A percentile compares a stretch with the other conserved stretches of the same genome.
Evolutionary conservation across 2,113 vertebrate genomes (phyloP).

Genomic region (Muntiacus muntjak): DNA sequence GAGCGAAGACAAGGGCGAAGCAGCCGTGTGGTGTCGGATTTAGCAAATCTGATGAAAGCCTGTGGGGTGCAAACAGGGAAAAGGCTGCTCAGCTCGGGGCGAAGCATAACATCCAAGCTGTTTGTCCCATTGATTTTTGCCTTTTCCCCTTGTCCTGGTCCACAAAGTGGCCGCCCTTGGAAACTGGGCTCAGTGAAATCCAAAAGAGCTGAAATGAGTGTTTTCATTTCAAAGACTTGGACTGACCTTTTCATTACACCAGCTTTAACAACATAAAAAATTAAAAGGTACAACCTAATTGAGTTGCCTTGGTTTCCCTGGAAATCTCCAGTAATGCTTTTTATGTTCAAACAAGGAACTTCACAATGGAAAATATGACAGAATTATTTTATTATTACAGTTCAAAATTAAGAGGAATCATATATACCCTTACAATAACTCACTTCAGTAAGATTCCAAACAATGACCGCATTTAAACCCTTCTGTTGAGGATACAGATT

Average conservation of each 20-base stretch:
- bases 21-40: background rate
- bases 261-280: background rate
- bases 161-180: background rate
- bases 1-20: accelerated
- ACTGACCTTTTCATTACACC: background rate
- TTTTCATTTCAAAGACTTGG: background rate
- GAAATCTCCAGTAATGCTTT: background rate
- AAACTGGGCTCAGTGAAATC: background rate
- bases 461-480: background rate
- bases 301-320: constrained; percentile 17
- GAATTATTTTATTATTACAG: constrained; percentile 30
- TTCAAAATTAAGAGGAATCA: background rate
- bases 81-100: too few relatives aligned
- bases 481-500: background rate
- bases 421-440: background rate
- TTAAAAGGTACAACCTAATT: background rate
- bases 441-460: background rate
- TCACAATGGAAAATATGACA: background rate
- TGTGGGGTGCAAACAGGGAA: accelerated
- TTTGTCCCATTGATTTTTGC: background rate
- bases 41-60: background rate
- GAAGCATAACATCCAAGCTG: accelerated
- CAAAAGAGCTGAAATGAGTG: background rate
- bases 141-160: background rate
- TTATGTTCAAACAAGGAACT: background rate